phyloP scores from a whole-genome alignment of 2,113 vertebrate genomes.

The Gambusia affinis region DNA sequence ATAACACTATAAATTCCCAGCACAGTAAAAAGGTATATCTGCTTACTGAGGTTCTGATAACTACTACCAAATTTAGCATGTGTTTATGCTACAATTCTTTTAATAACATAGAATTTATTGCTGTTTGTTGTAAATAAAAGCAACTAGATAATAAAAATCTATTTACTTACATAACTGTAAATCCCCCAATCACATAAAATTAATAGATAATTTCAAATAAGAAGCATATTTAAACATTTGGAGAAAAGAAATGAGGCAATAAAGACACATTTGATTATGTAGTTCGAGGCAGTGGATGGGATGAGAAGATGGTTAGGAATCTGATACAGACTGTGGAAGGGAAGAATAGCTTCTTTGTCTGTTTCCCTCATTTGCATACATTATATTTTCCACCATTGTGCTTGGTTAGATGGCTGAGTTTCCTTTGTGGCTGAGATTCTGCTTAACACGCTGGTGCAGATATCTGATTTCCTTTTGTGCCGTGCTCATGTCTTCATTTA shows the following conservation, averaged over 20 bases:
- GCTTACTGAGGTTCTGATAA: too few species aligned
- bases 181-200: background rate
- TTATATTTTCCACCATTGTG: conserved; percentile 77
- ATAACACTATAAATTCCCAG: too few species aligned
- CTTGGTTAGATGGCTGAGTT: conserved; percentile 72
- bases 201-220: conserved; percentile 2
- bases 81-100: too few species aligned
- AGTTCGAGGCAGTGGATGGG: conserved; percentile 50
- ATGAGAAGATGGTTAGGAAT: conserved; percentile 67
- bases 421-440: conserved; percentile 70
- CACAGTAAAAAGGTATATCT: too few species aligned
- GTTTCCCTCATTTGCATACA: conserved; percentile 80
- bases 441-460: conserved; percentile 62
- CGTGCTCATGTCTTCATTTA: conserved; percentile 59
- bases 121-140: background rate
- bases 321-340: conserved; percentile 68
- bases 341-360: conserved; percentile 73
- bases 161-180: background rate
- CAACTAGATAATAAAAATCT: background rate
- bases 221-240: conserved; percentile 21
- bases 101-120: background rate
- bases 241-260: conserved; percentile 12
- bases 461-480: conserved; percentile 68
- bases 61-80: too few species aligned
- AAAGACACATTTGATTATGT: conserved; percentile 37